Percentiles rank a stretch among this genome's conserved stretches.
Conservation (phyloP, 2,888 invertebrate genomes). For the Volucella inanis region DNA sequence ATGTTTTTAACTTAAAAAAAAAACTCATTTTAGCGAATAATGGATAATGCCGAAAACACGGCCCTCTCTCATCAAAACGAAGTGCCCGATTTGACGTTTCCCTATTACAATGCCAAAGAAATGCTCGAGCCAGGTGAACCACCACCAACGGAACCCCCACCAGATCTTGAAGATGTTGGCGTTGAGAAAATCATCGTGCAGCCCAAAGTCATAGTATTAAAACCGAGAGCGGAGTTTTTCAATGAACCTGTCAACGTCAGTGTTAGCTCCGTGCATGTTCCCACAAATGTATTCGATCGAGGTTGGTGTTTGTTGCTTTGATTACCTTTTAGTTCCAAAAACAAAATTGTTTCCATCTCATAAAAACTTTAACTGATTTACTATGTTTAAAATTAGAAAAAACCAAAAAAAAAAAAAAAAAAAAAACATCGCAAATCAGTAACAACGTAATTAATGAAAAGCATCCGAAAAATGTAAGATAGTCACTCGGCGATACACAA, state of each 20-base stretch:
- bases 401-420: neutral
- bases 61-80: constrained; percentile 86
- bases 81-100: constrained; percentile 85
- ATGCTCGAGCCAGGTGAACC: constrained; percentile 85
- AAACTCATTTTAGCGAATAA: constrained; percentile 86
- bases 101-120: constrained; percentile 89
- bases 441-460: neutral
- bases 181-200: constrained; percentile 85
- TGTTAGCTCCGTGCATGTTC: constrained; percentile 95
- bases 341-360: constrained; percentile 25
- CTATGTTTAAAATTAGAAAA: constrained; percentile 6
- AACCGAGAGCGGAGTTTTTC: constrained; percentile 90
- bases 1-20: neutral
- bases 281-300: constrained; percentile 96
- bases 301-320: constrained; percentile 84
- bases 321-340: constrained; percentile 15
- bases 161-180: constrained; percentile 84
- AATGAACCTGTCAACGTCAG: constrained; percentile 90
- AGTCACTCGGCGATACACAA: constrained; percentile 71
- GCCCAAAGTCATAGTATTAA: constrained; percentile 87
- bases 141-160: constrained; percentile 84
- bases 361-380: constrained; percentile 16
- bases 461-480: constrained; percentile 75
- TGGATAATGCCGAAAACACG: constrained; percentile 93
- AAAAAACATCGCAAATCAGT: constrained; percentile 26